Base-by-base conservation (phyloP, 1,140 invertebrate genomes). In the Liolophura sinensis region DNA sequence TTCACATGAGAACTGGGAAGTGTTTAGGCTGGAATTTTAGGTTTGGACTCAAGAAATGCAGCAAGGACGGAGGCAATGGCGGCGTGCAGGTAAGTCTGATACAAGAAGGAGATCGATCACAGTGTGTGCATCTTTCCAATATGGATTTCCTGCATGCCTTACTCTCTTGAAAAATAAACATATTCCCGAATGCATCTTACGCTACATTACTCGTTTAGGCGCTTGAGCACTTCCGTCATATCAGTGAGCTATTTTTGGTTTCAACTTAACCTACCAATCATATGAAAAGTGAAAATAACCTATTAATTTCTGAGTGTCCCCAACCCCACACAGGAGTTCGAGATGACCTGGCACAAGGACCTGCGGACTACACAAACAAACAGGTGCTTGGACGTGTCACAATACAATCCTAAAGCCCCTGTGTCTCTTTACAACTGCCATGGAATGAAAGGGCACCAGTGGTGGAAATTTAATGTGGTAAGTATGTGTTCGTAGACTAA, bases 281-380 rank as follows among this genome's bases (percentile, higher is more conserved):
- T n/a, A 57, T n/a, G 16, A 12, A 31, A 9, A 22, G 40, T 25
- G 9, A 0, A 11, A 9, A n/a, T 3, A 14, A 9, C 0, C 9
- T 59, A 6, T 25, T 25, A 16, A 58, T 18, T 1, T 4, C 7
- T 59, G 57, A 25, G 57, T 11, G 24, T 18, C 18, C n/a, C 49
- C 47, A 47, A 11, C 3, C 24, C 54, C 50, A 24, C 74, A 58
- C 76, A 89, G 87, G 77, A 86, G 71, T 85, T 90, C 76, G 85
- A 90, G 24, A 82, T 98, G 6, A 92, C 93, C 1, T 97, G 95
- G 93, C 92, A 94, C 73, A 93, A 96, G 82, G 96, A 98, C 82
- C 88, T 98, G 57, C 89, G 95, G 57, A 88, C 90, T 0, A 90
- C 90, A 70, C 89, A 88, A n/a, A 87, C 92, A 55, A 90, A 88